Base-by-base conservation (phyloP, 2,888 invertebrate genomes). In the Apotomis turbidana region DNA sequence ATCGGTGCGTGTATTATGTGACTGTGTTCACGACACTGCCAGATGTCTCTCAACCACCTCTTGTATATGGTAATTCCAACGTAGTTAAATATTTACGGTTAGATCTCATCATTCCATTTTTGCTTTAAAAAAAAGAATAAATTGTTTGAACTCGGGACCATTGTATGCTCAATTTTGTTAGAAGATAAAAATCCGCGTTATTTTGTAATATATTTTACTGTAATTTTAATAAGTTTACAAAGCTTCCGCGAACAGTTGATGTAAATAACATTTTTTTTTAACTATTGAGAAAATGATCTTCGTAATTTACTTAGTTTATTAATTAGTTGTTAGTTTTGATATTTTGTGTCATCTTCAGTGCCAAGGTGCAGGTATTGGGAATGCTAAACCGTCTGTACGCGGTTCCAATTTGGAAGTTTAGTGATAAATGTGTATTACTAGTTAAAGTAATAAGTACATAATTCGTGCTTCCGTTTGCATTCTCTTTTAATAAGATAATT, bases 21-120 rank as follows among this genome's bases (percentile, higher is more conserved):
- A 41, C 41, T 27, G 57, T 27, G 13, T 46, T 58, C 62, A 27
- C 49, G n/a, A 38, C 57, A 62, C 62, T 62, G 68, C 61, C 67
- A 62, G n/a, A 5, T 49, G 8, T 15, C 51, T 63, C 51, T 13
- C 27, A 12, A 13, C 62, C 72, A 63, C 68, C 72, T 72, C 72
- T 68, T 59, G 36, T 52, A 44, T 58, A 52, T 51, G 67, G 62
- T 68, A 12, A 62, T 68, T 72, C 62, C 62, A 68, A 27, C 52
- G 58, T 68, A 72, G 52, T 62, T 52, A 46, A 38, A 46, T 27
- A 27, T 27, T 27, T 81, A 79, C 81, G 85, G 77, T 86, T 85
- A 89, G 93, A 92, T 93, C 93, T 92, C 92, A 93, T 86, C 93
- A 93, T 93, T 93, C 93, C 92, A 91, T 84, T 80, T 27, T 76